Conservation (phyloP, 2,113 vertebrate species). For the Hydrolagus affinis region DNA sequence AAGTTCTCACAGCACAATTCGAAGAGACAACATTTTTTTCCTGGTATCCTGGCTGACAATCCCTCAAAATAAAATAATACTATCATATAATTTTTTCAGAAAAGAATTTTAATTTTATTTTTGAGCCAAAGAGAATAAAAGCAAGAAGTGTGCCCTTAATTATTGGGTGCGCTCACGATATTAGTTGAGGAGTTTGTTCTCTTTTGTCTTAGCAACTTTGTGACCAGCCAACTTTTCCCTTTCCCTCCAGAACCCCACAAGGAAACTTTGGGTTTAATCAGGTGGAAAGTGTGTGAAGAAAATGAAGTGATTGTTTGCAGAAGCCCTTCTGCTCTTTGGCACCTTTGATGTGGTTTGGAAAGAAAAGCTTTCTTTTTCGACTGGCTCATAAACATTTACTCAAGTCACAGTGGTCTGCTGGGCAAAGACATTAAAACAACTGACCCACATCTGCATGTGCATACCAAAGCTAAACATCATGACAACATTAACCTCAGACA, state of each 20-base stretch:
- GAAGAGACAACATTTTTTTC: too few relatives aligned
- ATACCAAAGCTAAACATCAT: neutral
- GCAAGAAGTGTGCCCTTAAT: neutral
- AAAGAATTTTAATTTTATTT: neutral
- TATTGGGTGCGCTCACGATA: neutral
- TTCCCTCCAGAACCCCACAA: constrained; percentile 53
- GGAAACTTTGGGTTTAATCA: constrained; percentile 63
- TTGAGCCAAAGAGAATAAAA: neutral
- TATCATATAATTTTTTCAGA: too few relatives aligned
- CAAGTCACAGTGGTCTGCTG: constrained; percentile 43
- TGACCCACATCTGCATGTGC: neutral
- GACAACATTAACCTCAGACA: neutral
- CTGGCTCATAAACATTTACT: constrained; percentile 44
- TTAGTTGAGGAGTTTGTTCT: constrained; percentile 21
- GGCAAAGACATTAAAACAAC: constrained; percentile 2
- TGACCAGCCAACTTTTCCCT: constrained; percentile 52
- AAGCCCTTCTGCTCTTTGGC: constrained; percentile 51
- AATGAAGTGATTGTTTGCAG: constrained; percentile 62
- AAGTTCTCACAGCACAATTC: too few relatives aligned
- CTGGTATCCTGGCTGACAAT: too few relatives aligned
- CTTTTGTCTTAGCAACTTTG: constrained; percentile 42
- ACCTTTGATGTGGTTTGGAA: constrained; percentile 55
- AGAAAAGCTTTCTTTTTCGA: constrained; percentile 37
- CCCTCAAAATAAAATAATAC: too few relatives aligned
- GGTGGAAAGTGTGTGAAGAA: constrained; percentile 59